These are phyloP conservation scores for Pluvialis apricaria DNA, from an alignment of 2,113 vertebrate species.

Conservation along the genomic window DNA sequence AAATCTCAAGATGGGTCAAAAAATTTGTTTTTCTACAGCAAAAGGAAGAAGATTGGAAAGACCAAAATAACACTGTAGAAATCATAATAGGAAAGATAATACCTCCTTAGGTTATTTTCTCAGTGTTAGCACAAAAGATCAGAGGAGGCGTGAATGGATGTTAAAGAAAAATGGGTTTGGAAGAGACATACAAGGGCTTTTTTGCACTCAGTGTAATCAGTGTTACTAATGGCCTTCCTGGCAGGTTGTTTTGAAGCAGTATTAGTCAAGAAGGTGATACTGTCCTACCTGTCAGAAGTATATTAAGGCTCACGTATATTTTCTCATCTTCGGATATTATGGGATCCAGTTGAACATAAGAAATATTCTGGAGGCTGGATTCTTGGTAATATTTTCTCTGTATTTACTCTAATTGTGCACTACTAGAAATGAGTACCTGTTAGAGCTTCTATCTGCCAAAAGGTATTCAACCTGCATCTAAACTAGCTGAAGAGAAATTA, in stretches of 20 bases:
- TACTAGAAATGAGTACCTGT: not conserved
- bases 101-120: constrained; percentile 45
- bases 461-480: not conserved
- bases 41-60: constrained; percentile 44
- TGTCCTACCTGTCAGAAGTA: constrained; percentile 38
- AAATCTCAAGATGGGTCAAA: constrained; percentile 21
- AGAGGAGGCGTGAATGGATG: constrained; percentile 33
- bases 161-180: constrained; percentile 63
- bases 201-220: constrained; percentile 57
- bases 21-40: constrained; percentile 27
- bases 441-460: not conserved
- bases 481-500: not conserved
- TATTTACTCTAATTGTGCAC: not conserved
- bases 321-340: constrained; percentile 33
- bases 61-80: constrained; percentile 18
- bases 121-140: constrained; percentile 54
- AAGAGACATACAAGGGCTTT: constrained; percentile 32
- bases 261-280: constrained; percentile 46
- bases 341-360: not conserved
- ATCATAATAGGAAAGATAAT: constrained; percentile 59
- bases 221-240: constrained; percentile 54
- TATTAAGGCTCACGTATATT: constrained; percentile 39
- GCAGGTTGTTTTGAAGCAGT: constrained; percentile 48
- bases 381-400: not conserved
- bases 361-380: not conserved